Base-by-base conservation (phyloP, 2,888 invertebrate species). In the Chydorus sphaericus region DNA sequence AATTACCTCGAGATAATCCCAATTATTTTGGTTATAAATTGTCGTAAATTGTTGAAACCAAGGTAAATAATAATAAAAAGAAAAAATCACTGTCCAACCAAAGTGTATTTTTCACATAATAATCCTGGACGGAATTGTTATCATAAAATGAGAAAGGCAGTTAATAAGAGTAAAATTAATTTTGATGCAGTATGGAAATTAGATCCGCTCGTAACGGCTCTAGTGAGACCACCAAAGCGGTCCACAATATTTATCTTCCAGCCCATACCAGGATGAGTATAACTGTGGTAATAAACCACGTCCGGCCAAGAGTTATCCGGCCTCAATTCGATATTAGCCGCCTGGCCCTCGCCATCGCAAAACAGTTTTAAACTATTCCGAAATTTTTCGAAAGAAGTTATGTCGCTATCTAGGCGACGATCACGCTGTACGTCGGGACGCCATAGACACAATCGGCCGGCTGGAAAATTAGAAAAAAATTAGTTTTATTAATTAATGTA, bases 251-350 rank as follows among this genome's bases (percentile, higher is more conserved):
- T 83, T 66, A 94, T 90, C 69, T 88, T 88, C 77, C 90, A 92
- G 59, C 94, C 94, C 90, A 94, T 93, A 71, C 92, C 89, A 28
- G 85, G 79, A 65, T 90, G 90, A 4, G 89, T 87, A 71, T 88
- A 93, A 58, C 91, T 91, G 73, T 94, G 85, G 69, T 90, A 90
- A 71, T 92, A 94, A 23, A 94, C 88, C 29, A 80, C 73, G 70
- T 93, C 91, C 0, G 94, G 93, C 85, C 91, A 91, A 2, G 87
- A 79, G 48, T 83, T 77, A 69, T 92, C 90, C 29, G 94, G 93
- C 26, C 88, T 82, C 51, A 93, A 80, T 66, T 78, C 77, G 55
- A 92, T 73, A 54, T 79, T 70, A 0, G 85, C 86, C 6, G 85
- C 78, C 28, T 82, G 77, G n/a, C 81, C 83, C 62, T 59, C 5